Base-by-base conservation (phyloP, 1,140 invertebrate genomes). In the Lasioglossum baleicum region DNA sequence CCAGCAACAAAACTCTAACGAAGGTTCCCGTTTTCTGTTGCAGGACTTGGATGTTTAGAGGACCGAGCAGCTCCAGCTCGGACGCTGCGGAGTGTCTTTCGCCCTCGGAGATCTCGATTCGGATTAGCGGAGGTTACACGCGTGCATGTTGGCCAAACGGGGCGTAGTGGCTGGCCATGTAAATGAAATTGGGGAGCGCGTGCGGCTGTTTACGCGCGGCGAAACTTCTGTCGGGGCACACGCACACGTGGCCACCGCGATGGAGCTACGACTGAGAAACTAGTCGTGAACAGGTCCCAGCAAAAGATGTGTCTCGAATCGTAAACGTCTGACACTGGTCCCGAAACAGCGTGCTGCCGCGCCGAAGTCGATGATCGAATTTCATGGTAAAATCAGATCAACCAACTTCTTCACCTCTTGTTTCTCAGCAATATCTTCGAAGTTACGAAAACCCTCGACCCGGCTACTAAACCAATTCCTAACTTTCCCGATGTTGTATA, bases 301-400 rank as follows among this genome's bases (percentile, higher is more conserved):
- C 31, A 26, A 13, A 80, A 71, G 22, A 83, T 84, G 81, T 20
- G 26, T 26, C 26, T 26, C n/a, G n/a, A 56, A 35, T 73, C 68
- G 67, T 56, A 64, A 22, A 61, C 48, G 73, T 44, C 40, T 42
- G 26, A 22, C 44, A 22, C 31, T 72, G 26, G 13, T 74, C 63
- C 44, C 48, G 61, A 17, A 26, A 58, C 60, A 20, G 7, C 65
- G 60, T 7, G 67, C 64, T n/a, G 31, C 65, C 72, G 82, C 75
- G 78, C 60, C 35, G 44, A 78, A 72, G 56, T 72, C 77, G 51
- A 86, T 82, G 80, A 85, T 63, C 81, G 22, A 58, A 51, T 53
- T 58, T 65, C 65, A 86, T 73, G 83, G 84, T 86, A 85, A 53
- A 86, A 35, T 20, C n/a, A 8, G 56, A n/a, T n/a, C 7, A 58